Evolutionary conservation across 2,113 vertebrate genomes (phyloP), one percentile per base, ranked within the genome.

Genomic region (Amphilophus citrinellus): DNA sequence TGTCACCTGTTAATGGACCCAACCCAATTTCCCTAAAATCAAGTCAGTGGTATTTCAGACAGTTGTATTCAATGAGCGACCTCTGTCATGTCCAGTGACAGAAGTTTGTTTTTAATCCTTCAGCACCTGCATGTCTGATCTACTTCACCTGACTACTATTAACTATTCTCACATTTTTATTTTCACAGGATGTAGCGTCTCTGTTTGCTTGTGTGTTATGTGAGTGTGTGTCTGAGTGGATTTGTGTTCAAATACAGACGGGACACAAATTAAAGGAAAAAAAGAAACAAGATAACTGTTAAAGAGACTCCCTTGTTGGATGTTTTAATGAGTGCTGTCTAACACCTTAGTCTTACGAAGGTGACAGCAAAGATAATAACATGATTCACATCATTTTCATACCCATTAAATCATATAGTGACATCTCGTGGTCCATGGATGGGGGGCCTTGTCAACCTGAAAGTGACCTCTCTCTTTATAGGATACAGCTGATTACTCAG

Each of bases 41-140:
- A 83, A 81, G 86, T 93, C 87, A 94, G 92, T 95, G 95, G 89
- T 94, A 93, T 95, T 95, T 94, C 95, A 95, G 94, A 95, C 91
- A 56, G 80, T 87, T 90, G 92, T 93, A 84, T 93, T 96, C 93
- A 93, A 92, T 94, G 94, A 91, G 79, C 59, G 39, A 82, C 61
- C 82, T 89, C 86, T 80, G 86, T 84, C 92, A 94, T 89, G 83
- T 80, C 85, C 87, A 91, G 89, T 85, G 92, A 91, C 80, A 61
- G 79, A 81, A 20, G 8, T 88, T 87, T 89, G 2, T 84, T 84
- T 86, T 80, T 65, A 35, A 61, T 86, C 63, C 79, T 61, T 84
- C 80, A 87, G 84, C 84, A 84, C 89, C 78, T 93, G 95, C 94
- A 95, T 95, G 95, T 87, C n/a, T 91, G 90, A 88, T 82, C 53